Evolutionary conservation across 1,140 invertebrate species (phyloP).

Genomic region (Drosophila dunni): DNA sequence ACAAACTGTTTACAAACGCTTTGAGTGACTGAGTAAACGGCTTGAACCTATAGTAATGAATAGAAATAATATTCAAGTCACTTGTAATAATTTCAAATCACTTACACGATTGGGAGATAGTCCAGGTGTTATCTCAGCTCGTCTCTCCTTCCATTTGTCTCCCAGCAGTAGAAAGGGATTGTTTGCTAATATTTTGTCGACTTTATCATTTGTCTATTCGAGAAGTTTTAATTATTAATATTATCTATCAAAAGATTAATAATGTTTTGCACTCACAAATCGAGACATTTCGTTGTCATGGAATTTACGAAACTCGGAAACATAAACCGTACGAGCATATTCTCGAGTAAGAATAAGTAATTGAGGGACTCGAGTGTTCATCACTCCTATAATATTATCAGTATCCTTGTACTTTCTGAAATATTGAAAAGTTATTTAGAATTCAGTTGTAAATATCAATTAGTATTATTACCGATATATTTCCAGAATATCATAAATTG

Average conservation of each 20-base stretch:
- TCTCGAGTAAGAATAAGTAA: conserved; percentile 85
- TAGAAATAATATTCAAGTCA: background rate
- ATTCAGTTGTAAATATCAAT: too few relatives aligned
- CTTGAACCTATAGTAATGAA: conserved; percentile 38
- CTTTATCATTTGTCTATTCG: conserved; percentile 62
- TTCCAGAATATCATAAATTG: conserved; percentile 59
- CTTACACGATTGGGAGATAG: conserved; percentile 84
- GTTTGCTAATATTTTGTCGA: conserved; percentile 80
- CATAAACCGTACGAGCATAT: conserved; percentile 84
- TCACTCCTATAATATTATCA: conserved; percentile 56
- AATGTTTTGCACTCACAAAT: conserved; percentile 54
- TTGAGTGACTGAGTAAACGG: conserved; percentile 63
- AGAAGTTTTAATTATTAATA: background rate
- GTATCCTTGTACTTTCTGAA: conserved; percentile 52
- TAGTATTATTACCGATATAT: conserved; percentile 50
- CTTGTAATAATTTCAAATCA: background rate
- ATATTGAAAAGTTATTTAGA: too few relatives aligned
- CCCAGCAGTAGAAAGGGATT: conserved; percentile 84
- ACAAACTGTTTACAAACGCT: conserved; percentile 52
- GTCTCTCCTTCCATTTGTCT: conserved; percentile 86
- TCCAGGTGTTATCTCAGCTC: conserved; percentile 86
- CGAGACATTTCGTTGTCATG: conserved; percentile 63
- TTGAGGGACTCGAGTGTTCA: conserved; percentile 55
- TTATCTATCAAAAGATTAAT: background rate
- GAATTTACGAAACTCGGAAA: conserved; percentile 85